Base-by-base conservation (phyloP, 2,797 vertebrate species). In the Momotus momota region DNA sequence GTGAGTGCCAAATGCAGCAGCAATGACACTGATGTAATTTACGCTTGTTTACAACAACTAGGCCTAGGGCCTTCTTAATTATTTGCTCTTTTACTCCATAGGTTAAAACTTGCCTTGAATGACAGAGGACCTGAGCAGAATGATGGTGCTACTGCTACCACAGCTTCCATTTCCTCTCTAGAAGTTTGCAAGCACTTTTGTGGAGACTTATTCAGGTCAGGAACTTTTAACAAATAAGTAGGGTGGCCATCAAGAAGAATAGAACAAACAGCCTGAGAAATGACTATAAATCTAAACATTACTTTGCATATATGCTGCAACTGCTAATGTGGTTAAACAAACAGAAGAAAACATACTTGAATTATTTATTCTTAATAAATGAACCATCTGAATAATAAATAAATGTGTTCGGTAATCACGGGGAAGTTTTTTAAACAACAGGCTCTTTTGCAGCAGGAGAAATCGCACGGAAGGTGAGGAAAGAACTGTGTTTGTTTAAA, bases 331-430 rank as follows among this genome's bases (percentile, higher is more conserved):
- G 35, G 70, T 96, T 96, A 86, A 94, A 95, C 95, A 97, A 94
- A 94, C 92, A 94, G 91, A 81, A 75, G 81, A 88, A 96, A 96
- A 97, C 79, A 91, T 7, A 54, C 48, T 79, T 97, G 81, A 97
- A 97, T 97, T 95, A 97, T 96, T 97, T 93, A 97, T 92, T 85
- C 61, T 81, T 80, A 86, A 86, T 95, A 96, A 97, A 96, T 93
- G 81, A 96, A 92, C 65, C 83, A 79, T 51, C 73, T 96, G 86
- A 95, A 95, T 91, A 97, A 95, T 93, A 95, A 97, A 97, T 93
- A 89, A 15, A 17, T 48, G 69, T 69, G 48, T 61, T 93, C 46
- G 67, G 38, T 77, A 88, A 86, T 71, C 55, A 31, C 82, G 20
- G 19, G 62, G 67, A 91, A 93, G 86, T 46, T 93, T 93, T 92